phyloP scores from a whole-genome alignment of 2,888 invertebrate genomes.

The Plemyria rubiginata region DNA sequence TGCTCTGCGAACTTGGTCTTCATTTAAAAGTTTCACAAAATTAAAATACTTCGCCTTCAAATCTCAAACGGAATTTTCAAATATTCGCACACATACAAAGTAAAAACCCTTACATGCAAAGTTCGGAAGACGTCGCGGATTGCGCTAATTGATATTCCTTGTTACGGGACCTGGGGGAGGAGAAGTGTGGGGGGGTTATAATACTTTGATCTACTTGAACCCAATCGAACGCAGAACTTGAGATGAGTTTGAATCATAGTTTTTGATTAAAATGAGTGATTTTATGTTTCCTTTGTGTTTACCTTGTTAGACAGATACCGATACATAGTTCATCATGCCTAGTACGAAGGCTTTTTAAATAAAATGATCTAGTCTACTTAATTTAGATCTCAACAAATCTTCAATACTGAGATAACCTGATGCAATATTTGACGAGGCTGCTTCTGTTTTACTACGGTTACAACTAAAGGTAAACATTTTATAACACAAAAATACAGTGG shows the following conservation, averaged over 20 bases:
- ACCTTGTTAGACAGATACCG: too few species aligned
- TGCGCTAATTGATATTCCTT: constrained; percentile 39
- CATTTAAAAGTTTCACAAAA: constrained; percentile 7
- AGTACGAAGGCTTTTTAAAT: too few species aligned
- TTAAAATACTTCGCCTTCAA: constrained; percentile 9
- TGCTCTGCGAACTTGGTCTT: background rate
- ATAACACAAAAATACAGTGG: too few species aligned
- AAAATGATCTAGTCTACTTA: too few species aligned
- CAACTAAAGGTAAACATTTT: too few species aligned
- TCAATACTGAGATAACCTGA: too few species aligned
- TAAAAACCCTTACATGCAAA: constrained; percentile 18
- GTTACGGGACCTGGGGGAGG: constrained; percentile 14
- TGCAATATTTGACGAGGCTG: too few species aligned
- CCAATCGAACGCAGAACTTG: constrained; percentile 12
- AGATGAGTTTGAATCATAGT: background rate
- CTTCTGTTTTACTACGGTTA: too few species aligned
- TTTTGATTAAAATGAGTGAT: too few species aligned
- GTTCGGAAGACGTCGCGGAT: constrained; percentile 19
- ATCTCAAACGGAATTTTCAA: constrained; percentile 1
- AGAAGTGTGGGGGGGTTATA: constrained; percentile 5
- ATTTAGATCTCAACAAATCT: too few species aligned
- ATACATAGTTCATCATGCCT: too few species aligned
- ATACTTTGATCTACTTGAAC: constrained; percentile 25
- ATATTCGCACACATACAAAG: constrained; percentile 10
- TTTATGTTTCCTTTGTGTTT: too few species aligned